Percentiles rank a stretch among this genome's conserved stretches.
Evolutionary conservation across 2,888 invertebrate species (phyloP).

Genomic region (Nemoura dubitans): DNA sequence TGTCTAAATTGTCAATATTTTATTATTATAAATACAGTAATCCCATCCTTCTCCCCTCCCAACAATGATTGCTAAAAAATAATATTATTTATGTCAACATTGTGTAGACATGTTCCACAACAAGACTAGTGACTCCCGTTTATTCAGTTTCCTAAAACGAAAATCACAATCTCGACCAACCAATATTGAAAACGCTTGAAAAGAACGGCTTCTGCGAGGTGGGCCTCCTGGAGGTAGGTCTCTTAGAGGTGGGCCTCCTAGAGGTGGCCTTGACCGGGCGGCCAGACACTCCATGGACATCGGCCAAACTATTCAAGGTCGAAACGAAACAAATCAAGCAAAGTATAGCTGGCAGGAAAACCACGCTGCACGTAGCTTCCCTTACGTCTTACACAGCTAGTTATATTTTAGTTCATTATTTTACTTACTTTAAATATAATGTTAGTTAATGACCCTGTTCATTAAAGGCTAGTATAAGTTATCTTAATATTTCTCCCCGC

Average conservation of each 20-base stretch:
- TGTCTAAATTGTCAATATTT: conserved; percentile 23
- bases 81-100: conserved; percentile 34
- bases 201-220: background rate
- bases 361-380: conserved; percentile 50
- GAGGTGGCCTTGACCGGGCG: too few relatives aligned
- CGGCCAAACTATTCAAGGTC: background rate
- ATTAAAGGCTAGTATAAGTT: conserved; percentile 52
- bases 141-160: background rate
- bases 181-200: background rate
- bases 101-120: conserved; percentile 5
- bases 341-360: conserved; percentile 41
- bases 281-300: background rate
- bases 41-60: conserved; percentile 52
- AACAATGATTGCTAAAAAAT: conserved; percentile 46
- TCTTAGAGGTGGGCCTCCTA: background rate
- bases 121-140: conserved; percentile 36
- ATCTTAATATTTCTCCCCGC: conserved; percentile 45
- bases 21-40: conserved; percentile 46
- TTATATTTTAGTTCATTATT: conserved; percentile 47
- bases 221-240: background rate
- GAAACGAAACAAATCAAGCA: conserved; percentile 33
- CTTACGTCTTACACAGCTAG: conserved; percentile 49
- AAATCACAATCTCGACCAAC: background rate
- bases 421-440: conserved; percentile 48
- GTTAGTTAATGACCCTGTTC: conserved; percentile 52